Base-by-base conservation (phyloP, 2,888 invertebrate species). In the Patella pellucida region DNA sequence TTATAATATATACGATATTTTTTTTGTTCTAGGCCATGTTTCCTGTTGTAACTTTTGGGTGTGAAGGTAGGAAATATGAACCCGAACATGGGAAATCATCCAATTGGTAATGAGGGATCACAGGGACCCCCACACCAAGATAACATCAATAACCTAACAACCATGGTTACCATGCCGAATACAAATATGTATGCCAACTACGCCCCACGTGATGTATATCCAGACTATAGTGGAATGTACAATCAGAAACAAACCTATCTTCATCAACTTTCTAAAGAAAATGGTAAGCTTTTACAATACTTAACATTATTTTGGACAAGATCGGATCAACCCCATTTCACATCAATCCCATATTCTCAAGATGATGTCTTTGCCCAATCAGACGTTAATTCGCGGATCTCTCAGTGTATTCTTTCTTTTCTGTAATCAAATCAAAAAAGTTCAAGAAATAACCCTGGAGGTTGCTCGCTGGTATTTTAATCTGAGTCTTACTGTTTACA, bases 21-120 rank as follows among this genome's bases (percentile, higher is more conserved):
- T 41, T 41, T 19, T 67, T 31, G 41, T 41, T 72, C 12, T 62
- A 72, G 72, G 72, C 72, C 41, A 16, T 56, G 72, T 72, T 19
- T 72, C 50, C 50, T 31, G 72, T 56, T 62, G 72, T 15, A 56
- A 41, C 15, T 72, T 50, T 72, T 72, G 62, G 16, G 41, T 72
- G 56, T 72, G 72, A 72, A 72, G 72, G 51, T 62, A 67, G 71
- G 72, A 52, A 78, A 9, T 50, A 78, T 78, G 78, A 78, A 78
- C 76, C 78, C 71, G 67, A 75, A 72, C 50, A 73, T 76, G 74
- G 76, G 74, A 51, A 76, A 74, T 68, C 73, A 73, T 31, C 73
- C 74, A 54, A 52, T 71, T 19, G 70, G 27, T 68, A 71, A 52
- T 68, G 75, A 73, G 71, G 62, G 52, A 19, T 23, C 69, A n/a